Conservation (phyloP, 92 coral and sea anemone species). For the Parazoanthus darwini region DNA sequence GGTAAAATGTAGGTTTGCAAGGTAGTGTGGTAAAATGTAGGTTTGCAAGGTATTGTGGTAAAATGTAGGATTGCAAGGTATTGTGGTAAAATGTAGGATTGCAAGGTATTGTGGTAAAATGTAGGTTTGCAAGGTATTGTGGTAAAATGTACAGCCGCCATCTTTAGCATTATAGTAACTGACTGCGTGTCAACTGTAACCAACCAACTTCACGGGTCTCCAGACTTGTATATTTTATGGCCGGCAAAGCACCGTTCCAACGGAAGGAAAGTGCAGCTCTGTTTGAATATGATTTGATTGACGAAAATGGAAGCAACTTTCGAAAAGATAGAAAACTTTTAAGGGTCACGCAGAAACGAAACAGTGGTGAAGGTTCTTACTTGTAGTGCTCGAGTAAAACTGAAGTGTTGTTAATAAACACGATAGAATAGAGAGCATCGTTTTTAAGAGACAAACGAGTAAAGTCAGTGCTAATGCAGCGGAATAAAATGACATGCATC, state of each 20-base stretch:
- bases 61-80: no score
- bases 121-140: no score
- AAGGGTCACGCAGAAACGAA: no score
- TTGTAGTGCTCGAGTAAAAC: not conserved
- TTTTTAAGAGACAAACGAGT: not conserved
- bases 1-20: no score
- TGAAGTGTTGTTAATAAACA: not conserved
- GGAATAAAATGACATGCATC: not conserved
- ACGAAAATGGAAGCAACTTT: not conserved
- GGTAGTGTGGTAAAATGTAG: no score
- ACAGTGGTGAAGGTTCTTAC: not conserved
- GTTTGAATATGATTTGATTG: not conserved
- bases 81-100: no score
- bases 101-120: no score
- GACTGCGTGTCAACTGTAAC: not conserved
- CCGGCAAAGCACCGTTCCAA: not conserved
- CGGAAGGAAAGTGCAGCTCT: not conserved
- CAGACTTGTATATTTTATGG: not conserved
- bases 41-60: no score
- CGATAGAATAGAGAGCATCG: not conserved
- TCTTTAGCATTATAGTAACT: no score
- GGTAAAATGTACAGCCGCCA: no score
- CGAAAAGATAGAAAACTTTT: no score
- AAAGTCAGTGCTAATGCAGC: not conserved
- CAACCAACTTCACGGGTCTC: not conserved